These are phyloP conservation scores for Mus caroli DNA, from an alignment of 2,797 vertebrate species.

Conservation along the genomic window DNA sequence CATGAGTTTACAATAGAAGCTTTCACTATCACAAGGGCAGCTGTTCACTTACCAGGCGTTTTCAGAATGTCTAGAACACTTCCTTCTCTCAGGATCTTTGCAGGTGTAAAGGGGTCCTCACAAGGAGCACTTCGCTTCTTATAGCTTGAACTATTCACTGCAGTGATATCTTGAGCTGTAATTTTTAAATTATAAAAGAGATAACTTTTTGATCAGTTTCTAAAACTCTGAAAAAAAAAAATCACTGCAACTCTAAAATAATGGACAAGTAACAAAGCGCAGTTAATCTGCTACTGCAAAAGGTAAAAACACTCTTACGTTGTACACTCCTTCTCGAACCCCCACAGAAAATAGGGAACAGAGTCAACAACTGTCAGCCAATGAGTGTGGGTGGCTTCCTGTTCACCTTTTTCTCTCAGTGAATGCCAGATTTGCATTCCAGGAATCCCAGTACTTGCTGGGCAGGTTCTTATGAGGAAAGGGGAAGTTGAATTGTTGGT, in stretches of 20 bases:
- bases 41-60: slow-evolving; percentile 91
- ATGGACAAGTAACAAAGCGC: background rate
- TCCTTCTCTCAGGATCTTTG: slow-evolving; percentile 95
- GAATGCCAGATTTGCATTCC: background rate
- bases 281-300: slow-evolving; percentile 5
- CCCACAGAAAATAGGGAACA: background rate
- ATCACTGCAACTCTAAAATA: slow-evolving; percentile 49
- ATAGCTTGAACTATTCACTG: slow-evolving; percentile 85
- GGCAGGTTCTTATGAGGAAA: background rate
- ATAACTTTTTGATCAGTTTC: slow-evolving; percentile 25
- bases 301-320: background rate
- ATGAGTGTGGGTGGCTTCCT: background rate
- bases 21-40: slow-evolving; percentile 6
- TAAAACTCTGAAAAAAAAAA: slow-evolving; percentile 48
- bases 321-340: background rate
- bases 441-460: background rate
- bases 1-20: slow-evolving; percentile 30
- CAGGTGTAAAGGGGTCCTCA: slow-evolving; percentile 93
- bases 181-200: slow-evolving; percentile 67
- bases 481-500: background rate
- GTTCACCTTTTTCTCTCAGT: background rate
- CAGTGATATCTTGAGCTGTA: slow-evolving; percentile 82
- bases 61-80: slow-evolving; percentile 97
- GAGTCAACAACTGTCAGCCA: background rate
- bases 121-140: slow-evolving; percentile 90